A percentile compares a stretch with the other conserved stretches of the same genome.
phyloP scores from a whole-genome alignment of 2,888 invertebrate species.

The Acanthosepion esculentum region DNA sequence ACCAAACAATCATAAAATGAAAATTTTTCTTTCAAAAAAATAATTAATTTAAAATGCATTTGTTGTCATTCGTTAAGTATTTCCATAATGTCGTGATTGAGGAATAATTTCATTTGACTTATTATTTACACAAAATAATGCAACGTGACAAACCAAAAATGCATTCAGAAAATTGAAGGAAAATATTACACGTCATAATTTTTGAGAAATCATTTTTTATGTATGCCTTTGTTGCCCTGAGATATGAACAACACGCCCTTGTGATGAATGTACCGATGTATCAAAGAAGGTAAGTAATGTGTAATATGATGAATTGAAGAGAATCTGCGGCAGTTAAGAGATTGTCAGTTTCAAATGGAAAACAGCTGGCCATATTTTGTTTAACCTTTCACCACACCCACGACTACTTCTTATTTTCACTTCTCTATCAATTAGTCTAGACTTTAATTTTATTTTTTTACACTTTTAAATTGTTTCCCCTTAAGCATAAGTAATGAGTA shows the following conservation, averaged over 20 bases:
- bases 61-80: background rate
- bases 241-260: background rate
- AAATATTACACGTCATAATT: background rate
- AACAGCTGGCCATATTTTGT: background rate
- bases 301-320: background rate
- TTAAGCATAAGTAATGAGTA: background rate
- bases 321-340: background rate
- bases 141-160: background rate
- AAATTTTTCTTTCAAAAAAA: no score
- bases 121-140: background rate
- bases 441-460: background rate
- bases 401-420: background rate
- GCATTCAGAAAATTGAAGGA: background rate
- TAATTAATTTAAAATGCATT: no score
- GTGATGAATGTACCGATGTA: background rate
- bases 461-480: background rate
- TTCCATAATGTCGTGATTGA: background rate
- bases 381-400: background rate
- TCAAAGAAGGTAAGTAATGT: constrained; percentile 3
- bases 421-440: background rate
- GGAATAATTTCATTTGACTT: background rate
- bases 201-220: background rate
- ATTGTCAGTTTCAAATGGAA: background rate
- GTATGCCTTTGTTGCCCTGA: background rate
- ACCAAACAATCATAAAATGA: no score